Percentiles rank a stretch among this genome's conserved stretches.
Evolutionary conservation across 2,888 invertebrate species (phyloP).

Genomic region (Nebria salina): DNA sequence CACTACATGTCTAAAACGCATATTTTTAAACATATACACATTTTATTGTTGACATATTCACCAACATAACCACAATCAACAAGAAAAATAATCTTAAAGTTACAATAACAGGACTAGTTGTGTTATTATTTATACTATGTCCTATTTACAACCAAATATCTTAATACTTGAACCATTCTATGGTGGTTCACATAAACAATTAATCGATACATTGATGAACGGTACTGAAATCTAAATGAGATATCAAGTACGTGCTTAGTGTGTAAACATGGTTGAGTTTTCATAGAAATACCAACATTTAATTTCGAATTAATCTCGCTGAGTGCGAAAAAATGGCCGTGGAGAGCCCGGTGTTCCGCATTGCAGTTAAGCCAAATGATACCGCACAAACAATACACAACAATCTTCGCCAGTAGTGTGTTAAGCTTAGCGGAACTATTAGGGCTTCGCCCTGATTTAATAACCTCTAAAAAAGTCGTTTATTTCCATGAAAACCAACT

Average conservation of each 20-base stretch:
- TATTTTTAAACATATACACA: too few species aligned
- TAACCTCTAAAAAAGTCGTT: constrained; percentile 69
- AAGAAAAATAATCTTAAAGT: too few species aligned
- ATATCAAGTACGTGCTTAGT: constrained; percentile 49
- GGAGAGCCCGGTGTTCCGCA: constrained; percentile 76
- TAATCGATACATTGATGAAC: constrained; percentile 66
- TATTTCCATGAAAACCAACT: constrained; percentile 85
- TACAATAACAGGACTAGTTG: too few species aligned
- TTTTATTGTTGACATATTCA: too few species aligned
- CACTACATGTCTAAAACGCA: too few species aligned
- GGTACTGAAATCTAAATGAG: constrained; percentile 46
- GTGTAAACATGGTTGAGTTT: constrained; percentile 44
- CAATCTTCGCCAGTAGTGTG: constrained; percentile 75
- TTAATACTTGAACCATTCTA: constrained; percentile 77
- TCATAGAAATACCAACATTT: constrained; percentile 50
- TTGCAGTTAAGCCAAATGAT: constrained; percentile 71
- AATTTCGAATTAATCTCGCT: constrained; percentile 67
- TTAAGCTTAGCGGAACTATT: constrained; percentile 76
- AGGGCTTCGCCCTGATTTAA: constrained; percentile 73
- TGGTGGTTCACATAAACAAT: constrained; percentile 76
- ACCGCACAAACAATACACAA: constrained; percentile 66
- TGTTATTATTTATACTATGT: too few species aligned
- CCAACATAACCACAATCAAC: too few species aligned
- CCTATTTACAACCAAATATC: constrained; percentile 49
- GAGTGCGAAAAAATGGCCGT: constrained; percentile 81